Percentiles rank a stretch among this genome's conserved stretches.
Conservation (phyloP, 1,140 invertebrate genomes). For the Lerema accius region DNA sequence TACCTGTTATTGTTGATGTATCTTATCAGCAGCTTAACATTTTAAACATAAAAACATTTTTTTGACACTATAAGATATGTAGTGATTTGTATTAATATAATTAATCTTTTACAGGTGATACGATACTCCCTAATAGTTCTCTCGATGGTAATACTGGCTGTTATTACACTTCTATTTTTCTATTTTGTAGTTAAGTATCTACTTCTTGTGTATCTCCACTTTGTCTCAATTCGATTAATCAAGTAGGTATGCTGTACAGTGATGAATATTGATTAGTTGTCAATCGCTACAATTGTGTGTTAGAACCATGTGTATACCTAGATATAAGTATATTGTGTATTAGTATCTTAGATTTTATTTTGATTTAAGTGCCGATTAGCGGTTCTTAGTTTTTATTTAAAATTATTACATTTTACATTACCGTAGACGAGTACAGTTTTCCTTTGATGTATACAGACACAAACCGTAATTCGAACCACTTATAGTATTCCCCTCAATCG, state of each 20-base stretch:
- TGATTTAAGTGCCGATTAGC: conserved; percentile 71
- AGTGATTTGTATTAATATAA: too few relatives aligned
- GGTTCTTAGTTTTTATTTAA: conserved; percentile 67
- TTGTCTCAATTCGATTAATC: conserved; percentile 51
- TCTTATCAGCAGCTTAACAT: too few relatives aligned
- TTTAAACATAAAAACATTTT: too few relatives aligned
- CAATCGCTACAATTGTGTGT: conserved; percentile 65
- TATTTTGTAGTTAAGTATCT: conserved; percentile 48
- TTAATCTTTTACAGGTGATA: conserved; percentile 51
- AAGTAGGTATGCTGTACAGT: conserved; percentile 45
- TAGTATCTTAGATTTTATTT: conserved; percentile 62
- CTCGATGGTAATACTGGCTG: conserved; percentile 44
- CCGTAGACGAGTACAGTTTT: conserved; percentile 59
- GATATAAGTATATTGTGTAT: conserved; percentile 57
- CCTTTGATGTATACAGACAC: conserved; percentile 56
- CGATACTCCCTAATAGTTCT: conserved; percentile 43
- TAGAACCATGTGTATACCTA: conserved; percentile 61
- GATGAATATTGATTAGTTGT: conserved; percentile 55
- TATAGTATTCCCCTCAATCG: conserved; percentile 50
- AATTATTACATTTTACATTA: conserved; percentile 57
- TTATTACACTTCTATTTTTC: conserved; percentile 37
- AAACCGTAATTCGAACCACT: conserved; percentile 48
- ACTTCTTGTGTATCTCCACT: conserved; percentile 61
- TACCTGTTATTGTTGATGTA: too few relatives aligned
- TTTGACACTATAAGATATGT: too few relatives aligned